Evolutionary conservation across 2,888 invertebrate genomes (phyloP).

Genomic region (Toxonevra muliebris): DNA sequence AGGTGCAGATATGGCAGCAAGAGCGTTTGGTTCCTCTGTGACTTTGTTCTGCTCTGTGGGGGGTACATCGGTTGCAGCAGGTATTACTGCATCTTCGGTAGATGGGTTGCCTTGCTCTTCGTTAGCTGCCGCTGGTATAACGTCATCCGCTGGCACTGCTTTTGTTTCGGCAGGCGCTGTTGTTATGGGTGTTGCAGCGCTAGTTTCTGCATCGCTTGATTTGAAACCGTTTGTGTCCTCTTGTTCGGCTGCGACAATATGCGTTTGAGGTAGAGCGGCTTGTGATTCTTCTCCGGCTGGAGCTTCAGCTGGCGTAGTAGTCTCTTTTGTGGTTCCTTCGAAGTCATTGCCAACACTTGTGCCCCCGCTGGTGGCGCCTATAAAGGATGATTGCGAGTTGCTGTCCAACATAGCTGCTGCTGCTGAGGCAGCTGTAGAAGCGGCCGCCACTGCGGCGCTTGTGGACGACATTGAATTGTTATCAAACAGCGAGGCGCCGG

Average conservation of each 20-base stretch:
- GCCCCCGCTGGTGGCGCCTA: conserved; percentile 31
- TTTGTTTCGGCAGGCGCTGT: conserved; percentile 40
- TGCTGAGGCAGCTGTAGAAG: conserved; percentile 53
- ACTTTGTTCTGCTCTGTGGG: neutral
- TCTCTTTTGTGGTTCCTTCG: conserved; percentile 39
- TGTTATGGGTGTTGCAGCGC: conserved; percentile 39
- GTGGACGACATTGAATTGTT: conserved; percentile 61
- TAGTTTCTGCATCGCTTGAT: conserved; percentile 31
- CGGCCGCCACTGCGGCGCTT: conserved; percentile 51
- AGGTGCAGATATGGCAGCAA: neutral
- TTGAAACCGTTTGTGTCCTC: conserved; percentile 33
- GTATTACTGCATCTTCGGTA: neutral
- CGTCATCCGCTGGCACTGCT: neutral
- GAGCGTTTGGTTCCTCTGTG: neutral
- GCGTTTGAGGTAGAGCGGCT: conserved; percentile 26
- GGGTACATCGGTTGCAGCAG: neutral
- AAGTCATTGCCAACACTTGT: conserved; percentile 41
- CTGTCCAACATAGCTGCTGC: conserved; percentile 58
- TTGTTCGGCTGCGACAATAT: conserved; percentile 34
- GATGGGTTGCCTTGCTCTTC: conserved; percentile 2
- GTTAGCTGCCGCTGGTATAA: neutral
- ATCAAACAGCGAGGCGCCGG: conserved; percentile 56
- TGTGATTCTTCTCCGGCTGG: conserved; percentile 43
- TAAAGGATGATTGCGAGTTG: conserved; percentile 57
- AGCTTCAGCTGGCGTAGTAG: conserved; percentile 27